Base-by-base conservation (phyloP, 64 coral and sea anemone species). In the Montipora capricornis region DNA sequence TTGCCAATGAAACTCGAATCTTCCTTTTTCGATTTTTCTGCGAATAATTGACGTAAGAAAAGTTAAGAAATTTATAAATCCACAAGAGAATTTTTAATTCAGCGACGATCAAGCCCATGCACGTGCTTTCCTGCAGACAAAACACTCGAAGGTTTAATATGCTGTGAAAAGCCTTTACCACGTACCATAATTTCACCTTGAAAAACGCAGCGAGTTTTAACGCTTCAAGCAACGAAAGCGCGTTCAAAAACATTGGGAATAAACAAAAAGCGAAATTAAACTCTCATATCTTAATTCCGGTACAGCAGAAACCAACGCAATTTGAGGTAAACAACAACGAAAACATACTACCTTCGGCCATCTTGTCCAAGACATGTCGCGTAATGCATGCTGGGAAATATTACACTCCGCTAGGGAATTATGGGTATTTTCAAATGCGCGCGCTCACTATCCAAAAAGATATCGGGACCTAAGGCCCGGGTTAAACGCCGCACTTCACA, bases 21-120 rank as follows among this genome's bases (percentile, higher is more conserved):
- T 81, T 87, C 82, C 14, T 93, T 91, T 17, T 80, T 91, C 62
- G 79, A 20, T 81, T 74, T 73, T n/a, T 61, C 67, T 24, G 5
- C 51, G 57, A 88, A 47, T 60, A 10, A 0, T 49, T 45, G 47
- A 10, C 66, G 19, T 8, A 4, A 26, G 66, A 50, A 47, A 73
- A 16, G 1, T 1, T 68, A 26, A 16, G 8, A 17, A 71, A 5
- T 73, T 69, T 4, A 49, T 13, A 46, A 15, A 19, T 60, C 46
- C 12, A 49, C 1, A 10, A 16, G 11, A 16, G 49, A 7, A 19
- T 17, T 78, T 15, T 19, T 16, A 49, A 78, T 5, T 78, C 5
- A 49, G 15, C 46, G 47, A 11, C 13, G 13, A 47, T 46, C 12
- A 11, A 57, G 80, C 12, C 29, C 50, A 83, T 47, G 26, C 29